phyloP scores from a whole-genome alignment of 2,888 invertebrate genomes.

The Epirrhoe tristata region DNA sequence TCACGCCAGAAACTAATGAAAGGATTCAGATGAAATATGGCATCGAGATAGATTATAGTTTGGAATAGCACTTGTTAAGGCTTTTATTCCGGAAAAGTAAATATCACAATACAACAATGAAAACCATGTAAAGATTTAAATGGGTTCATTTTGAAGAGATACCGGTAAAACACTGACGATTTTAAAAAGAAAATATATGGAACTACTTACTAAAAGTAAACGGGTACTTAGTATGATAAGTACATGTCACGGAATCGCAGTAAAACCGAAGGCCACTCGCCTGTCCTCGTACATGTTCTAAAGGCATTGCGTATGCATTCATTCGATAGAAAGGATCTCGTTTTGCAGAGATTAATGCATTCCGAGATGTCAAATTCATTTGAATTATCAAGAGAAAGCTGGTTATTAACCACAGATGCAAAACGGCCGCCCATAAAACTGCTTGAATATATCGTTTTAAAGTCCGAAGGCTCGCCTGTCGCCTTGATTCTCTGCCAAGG shows the following conservation, averaged over 20 bases:
- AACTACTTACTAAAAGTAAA: neutral
- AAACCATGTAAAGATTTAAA: neutral
- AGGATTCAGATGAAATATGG: too few relatives aligned
- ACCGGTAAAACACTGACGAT: neutral
- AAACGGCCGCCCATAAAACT: conserved; percentile 72
- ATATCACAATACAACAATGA: too few relatives aligned
- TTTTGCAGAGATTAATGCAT: conserved; percentile 14
- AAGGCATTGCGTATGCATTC: conserved; percentile 5
- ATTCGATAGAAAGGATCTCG: conserved; percentile 1
- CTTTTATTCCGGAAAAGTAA: too few relatives aligned
- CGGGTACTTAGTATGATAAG: neutral
- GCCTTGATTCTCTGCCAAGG: conserved; percentile 83
- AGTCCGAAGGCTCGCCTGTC: conserved; percentile 81
- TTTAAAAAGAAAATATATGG: neutral
- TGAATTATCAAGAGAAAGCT: conserved; percentile 30
- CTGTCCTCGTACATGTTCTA: conserved; percentile 4
- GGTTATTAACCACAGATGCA: conserved; percentile 36
- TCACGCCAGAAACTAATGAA: too few relatives aligned
- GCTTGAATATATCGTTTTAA: conserved; percentile 65
- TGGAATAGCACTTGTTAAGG: too few relatives aligned
- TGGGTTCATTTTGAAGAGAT: neutral
- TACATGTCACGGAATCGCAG: conserved; percentile 6
- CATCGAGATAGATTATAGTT: too few relatives aligned
- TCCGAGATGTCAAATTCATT: conserved; percentile 19
- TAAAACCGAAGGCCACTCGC: conserved; percentile 22